Evolutionary conservation across 1,140 invertebrate species (phyloP), one percentile per base, ranked within the genome.

Genomic region (Hyphantria cunea): DNA sequence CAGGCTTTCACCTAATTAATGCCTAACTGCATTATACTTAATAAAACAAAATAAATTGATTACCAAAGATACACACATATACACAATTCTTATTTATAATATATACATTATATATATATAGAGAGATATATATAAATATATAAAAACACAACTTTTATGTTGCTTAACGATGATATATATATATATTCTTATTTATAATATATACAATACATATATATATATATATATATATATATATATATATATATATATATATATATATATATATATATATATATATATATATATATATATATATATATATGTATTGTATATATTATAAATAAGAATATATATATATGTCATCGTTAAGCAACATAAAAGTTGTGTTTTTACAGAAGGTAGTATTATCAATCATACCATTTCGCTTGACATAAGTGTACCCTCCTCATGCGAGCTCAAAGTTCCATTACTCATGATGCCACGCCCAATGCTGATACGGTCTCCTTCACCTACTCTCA

Each of bases 321-420:
- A n/a, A 39, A 39, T 39, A 39, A 39, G n/a, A n/a, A n/a, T n/a
- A n/a, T n/a, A n/a, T n/a, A n/a, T n/a, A n/a, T n/a, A n/a, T n/a
- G n/a, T 48, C 50, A 59, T 66, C 47, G 66, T 64, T 71, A 76
- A 62, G 63, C 56, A 67, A 78, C 70, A 81, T 77, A 77, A 71
- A 71, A 76, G 60, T 71, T 73, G 65, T 83, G 84, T 89, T 87
- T 87, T 89, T 87, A 83, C 77, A 74, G 60, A 48, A 67, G 65
- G 68, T 69, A 74, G 60, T 72, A 82, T 84, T 85, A 89, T 89
- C 84, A 87, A 89, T 89, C 86, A 89, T 89, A 85, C 74, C 70
- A 84, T 83, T 79, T 71, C 74, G 66, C 62, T 72, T 84, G 85
- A 87, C 84, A 89, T 83, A 87, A 89, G 84, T 83, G 82, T 81